These are phyloP conservation scores for Acronicta psi DNA, from an alignment of 2,888 invertebrate genomes.

Conservation along the genomic window DNA sequence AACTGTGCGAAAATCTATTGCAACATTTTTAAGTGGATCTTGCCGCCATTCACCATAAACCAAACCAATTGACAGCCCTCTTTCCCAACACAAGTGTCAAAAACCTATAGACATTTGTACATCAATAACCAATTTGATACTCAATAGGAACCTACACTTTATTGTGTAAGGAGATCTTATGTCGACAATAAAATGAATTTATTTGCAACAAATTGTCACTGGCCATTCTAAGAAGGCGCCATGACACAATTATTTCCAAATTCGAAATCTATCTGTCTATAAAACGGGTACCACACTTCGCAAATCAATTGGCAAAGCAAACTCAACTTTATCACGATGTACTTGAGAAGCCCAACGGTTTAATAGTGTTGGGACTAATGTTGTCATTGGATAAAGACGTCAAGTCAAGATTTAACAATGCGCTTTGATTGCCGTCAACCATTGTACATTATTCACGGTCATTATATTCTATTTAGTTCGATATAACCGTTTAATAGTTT, in stretches of 20 bases:
- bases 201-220: constrained; percentile 82
- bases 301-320: constrained; percentile 1
- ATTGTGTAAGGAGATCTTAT: constrained; percentile 44
- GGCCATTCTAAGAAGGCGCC: constrained; percentile 78
- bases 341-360: constrained; percentile 33
- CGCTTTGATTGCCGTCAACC: constrained; percentile 79
- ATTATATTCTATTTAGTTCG: constrained; percentile 89
- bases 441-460: constrained; percentile 86
- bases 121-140: constrained; percentile 52
- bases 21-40: constrained; percentile 12
- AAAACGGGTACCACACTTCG: constrained; percentile 13
- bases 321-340: constrained; percentile 28
- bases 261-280: constrained; percentile 66
- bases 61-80: constrained; percentile 35
- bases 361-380: constrained; percentile 53
- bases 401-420: constrained; percentile 83
- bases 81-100: constrained; percentile 37
- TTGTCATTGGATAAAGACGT: constrained; percentile 78
- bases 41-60: constrained; percentile 25
- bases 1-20: constrained; percentile 13
- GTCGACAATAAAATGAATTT: constrained; percentile 63
- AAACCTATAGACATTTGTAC: constrained; percentile 26
- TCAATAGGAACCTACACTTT: constrained; percentile 47
- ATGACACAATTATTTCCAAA: constrained; percentile 71
- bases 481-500: constrained; percentile 88